phyloP scores from a whole-genome alignment of 53 echinoderm and acorn worm species.

The Holothuria leucospilota region DNA sequence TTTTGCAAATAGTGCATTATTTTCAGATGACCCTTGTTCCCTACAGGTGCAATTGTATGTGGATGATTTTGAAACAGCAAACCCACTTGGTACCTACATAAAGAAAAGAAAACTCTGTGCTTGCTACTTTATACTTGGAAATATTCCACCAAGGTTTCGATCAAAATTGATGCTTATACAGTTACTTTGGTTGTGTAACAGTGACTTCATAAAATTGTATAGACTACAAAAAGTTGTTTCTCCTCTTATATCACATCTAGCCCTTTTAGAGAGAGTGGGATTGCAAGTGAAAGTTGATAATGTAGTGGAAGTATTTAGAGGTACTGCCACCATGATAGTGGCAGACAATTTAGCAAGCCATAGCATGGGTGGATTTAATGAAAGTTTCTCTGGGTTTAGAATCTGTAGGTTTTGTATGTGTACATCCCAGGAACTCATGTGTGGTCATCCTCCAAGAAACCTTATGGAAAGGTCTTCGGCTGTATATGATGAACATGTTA shows the following conservation, averaged over 20 bases:
- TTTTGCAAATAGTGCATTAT: conserved; percentile 21
- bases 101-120: conserved; percentile 53
- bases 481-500: conserved; percentile 53
- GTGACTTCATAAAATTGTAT: conserved; percentile 47
- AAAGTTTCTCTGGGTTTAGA: conserved; percentile 52
- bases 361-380: conserved; percentile 65
- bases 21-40: conserved; percentile 20
- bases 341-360: conserved; percentile 75
- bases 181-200: conserved; percentile 19
- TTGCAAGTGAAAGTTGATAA: conserved; percentile 41
- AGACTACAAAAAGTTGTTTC: conserved; percentile 25
- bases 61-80: conserved; percentile 60
- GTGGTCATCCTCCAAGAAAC: conserved; percentile 21
- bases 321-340: conserved; percentile 58
- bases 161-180: conserved; percentile 66
- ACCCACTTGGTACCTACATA: conserved; percentile 62
- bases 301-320: conserved; percentile 44
- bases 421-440: conserved; percentile 22
- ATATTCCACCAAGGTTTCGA: conserved; percentile 54
- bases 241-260: conserved; percentile 49
- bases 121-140: conserved; percentile 62
- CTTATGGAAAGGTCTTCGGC: conserved; percentile 43
- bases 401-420: conserved; percentile 54
- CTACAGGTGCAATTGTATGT: conserved; percentile 54
- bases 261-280: conserved; percentile 56